These are phyloP conservation scores for Drosophila dunni DNA, from an alignment of 1,140 invertebrate genomes.

Conservation along the genomic window DNA sequence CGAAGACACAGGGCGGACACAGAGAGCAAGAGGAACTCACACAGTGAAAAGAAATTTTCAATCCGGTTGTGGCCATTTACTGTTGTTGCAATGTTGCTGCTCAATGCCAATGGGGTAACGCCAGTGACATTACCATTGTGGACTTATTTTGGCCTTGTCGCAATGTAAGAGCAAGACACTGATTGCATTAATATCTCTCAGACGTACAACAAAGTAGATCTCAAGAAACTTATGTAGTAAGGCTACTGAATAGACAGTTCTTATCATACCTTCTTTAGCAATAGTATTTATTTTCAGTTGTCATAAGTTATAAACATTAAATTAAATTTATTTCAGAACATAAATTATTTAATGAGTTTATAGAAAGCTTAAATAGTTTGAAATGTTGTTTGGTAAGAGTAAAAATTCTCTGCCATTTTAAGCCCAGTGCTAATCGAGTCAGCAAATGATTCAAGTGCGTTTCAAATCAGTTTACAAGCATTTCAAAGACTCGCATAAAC, in stretches of 20 bases:
- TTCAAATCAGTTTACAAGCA: not conserved
- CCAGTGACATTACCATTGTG: conserved; percentile 4
- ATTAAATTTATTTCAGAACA: no score
- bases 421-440: not conserved
- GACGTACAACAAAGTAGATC: not conserved
- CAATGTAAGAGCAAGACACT: not conserved
- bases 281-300: no score
- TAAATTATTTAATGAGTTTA: no score
- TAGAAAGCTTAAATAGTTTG: not conserved
- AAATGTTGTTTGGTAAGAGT: not conserved
- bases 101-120: not conserved
- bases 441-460: conserved; percentile 4
- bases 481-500: not conserved
- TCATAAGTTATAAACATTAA: no score
- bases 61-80: conserved; percentile 4
- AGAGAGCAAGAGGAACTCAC: no score
- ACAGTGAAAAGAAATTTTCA: not conserved
- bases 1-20: no score
- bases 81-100: not conserved
- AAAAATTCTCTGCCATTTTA: not conserved
- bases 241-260: no score
- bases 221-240: no score
- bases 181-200: not conserved
- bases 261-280: no score
- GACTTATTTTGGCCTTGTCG: not conserved